Base-by-base conservation (phyloP, 2,888 invertebrate genomes). In the Mesochorus sp. region DNA sequence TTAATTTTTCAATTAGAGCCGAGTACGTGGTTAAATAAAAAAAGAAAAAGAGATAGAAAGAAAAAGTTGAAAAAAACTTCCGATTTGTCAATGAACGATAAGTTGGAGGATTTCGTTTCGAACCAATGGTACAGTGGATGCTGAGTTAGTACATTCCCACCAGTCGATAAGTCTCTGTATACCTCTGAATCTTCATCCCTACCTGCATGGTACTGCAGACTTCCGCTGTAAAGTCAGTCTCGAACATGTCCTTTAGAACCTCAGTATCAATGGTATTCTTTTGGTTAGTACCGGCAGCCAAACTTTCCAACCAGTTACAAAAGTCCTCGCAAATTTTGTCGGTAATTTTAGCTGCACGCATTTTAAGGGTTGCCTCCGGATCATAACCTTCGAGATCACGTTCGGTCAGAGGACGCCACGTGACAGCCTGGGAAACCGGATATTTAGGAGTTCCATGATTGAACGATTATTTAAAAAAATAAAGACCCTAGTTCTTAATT, bases 201-300 rank as follows among this genome's bases (percentile, higher is more conserved):
- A 91, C 91, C 85, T 89, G 85, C 76, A 86, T 85, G 28, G 88
- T 84, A 76, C 84, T 86, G 73, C 88, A 87, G 39, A 86, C 88
- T 14, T 90, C 89, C 8, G 86, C 85, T 21, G 84, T 85, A 64
- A 91, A 89, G 72, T 89, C 88, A 47, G 93, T 93, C 88, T 93
- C 92, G 84, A 94, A 94, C 83, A 94, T 91, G 64, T 92, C 92
- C 87, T 93, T 92, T 26, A 94, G 92, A 75, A 93, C 92, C 86
- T 93, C 92, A 8, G 93, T 92, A 74, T 84, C 92, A 83, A 89
- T 91, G 88, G 71, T 92, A 91, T 89, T 92, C 91, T 83, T 91
- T 91, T 86, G 92, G 75, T 93, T 92, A 0, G 91, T 88, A 55
- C 91, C 92, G 2, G 93, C 93, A 1, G 93, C 93, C 34, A 94